These are phyloP conservation scores for Sinopyrophorus schimmeli DNA, from an alignment of 2,888 invertebrate genomes.

Conservation along the genomic window DNA sequence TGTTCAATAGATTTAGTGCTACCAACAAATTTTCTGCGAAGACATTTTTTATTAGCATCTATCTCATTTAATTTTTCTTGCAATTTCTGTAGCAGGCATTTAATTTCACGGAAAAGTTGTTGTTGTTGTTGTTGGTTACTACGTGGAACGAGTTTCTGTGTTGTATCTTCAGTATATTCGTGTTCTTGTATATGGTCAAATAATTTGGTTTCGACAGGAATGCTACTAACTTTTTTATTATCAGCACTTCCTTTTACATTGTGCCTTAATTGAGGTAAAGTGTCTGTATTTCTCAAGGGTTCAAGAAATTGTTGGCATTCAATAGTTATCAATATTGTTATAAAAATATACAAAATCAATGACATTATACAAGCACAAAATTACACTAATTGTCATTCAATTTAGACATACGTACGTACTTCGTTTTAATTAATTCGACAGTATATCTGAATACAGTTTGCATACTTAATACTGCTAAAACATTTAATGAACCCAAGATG, in stretches of 20 bases:
- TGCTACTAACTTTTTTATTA: slow-evolving; percentile 2
- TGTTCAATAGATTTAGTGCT: too few relatives aligned
- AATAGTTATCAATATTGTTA: slow-evolving; percentile 33
- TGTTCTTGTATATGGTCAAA: slow-evolving; percentile 15
- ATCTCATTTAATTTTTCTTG: too few relatives aligned
- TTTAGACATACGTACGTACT: neutral
- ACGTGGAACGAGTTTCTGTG: neutral
- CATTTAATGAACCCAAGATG: slow-evolving; percentile 9
- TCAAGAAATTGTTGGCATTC: slow-evolving; percentile 4
- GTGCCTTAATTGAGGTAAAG: slow-evolving; percentile 2
- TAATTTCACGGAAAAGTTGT: too few relatives aligned
- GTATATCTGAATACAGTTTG: too few relatives aligned
- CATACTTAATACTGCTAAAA: neutral
- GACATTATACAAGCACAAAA: slow-evolving; percentile 29
- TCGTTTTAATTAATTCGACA: too few relatives aligned
- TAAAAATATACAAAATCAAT: slow-evolving; percentile 35
- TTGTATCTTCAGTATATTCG: neutral
- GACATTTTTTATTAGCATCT: too few relatives aligned
- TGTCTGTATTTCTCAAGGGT: slow-evolving; percentile 9
- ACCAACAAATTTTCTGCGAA: too few relatives aligned
- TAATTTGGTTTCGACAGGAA: slow-evolving; percentile 3
- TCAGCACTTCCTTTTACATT: slow-evolving; percentile 4
- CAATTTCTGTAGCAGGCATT: too few relatives aligned
- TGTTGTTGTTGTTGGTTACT: neutral
- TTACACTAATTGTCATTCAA: too few relatives aligned